Evolutionary conservation across 2,113 vertebrate species (phyloP), one percentile per base, ranked within the genome.

Genomic region (Halcyon malimbica): DNA sequence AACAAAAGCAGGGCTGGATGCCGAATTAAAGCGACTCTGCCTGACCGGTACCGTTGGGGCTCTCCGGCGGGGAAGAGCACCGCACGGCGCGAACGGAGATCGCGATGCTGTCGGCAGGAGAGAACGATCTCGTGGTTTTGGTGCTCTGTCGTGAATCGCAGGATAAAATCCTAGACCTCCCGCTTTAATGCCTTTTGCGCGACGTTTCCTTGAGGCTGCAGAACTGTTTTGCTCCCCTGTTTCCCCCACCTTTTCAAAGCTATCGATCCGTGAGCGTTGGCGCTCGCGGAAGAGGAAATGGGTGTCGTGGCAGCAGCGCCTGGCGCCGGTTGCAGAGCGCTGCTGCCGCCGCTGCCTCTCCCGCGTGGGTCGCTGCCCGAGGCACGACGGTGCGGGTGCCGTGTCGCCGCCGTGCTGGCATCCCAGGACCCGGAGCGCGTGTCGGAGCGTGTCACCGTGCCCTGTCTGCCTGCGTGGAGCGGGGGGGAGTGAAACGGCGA

Each of bases 211-310:
- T 11, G 4, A 26, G 35, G 19, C 42, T 5, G 2, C 33, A 15
- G 54, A 33, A 16, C 42, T 59, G n/a, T 6, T 28, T n/a, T 21
- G 17, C 19, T 16, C 11, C 9, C 29, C 2, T 2, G 4, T 33
- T 28, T 3, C 31, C 9, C 2, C 4, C 0, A 0, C 11, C 29
- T 60, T 26, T 42, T 29, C 14, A 5, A 18, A 62, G 74, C 62
- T 11, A 1, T 59, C 4, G 7, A 1, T 41, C 26, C 3, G 6
- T 12, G 33, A 10, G 62, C 54, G 18, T 11, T 6, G 0, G 20
- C 2, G 5, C 6, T 18, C 15, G 16, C 1, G 1, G 16, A 18
- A 7, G 57, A 6, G 25, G 5, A 39, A 5, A 13, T 0, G 0
- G 3, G 48, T 0, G 37, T 3, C 0, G 53, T 39, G 78, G 90